Evolutionary conservation across 2,888 invertebrate genomes (phyloP), one percentile per base, ranked within the genome.

Genomic region (Drosophila maculinotata): DNA sequence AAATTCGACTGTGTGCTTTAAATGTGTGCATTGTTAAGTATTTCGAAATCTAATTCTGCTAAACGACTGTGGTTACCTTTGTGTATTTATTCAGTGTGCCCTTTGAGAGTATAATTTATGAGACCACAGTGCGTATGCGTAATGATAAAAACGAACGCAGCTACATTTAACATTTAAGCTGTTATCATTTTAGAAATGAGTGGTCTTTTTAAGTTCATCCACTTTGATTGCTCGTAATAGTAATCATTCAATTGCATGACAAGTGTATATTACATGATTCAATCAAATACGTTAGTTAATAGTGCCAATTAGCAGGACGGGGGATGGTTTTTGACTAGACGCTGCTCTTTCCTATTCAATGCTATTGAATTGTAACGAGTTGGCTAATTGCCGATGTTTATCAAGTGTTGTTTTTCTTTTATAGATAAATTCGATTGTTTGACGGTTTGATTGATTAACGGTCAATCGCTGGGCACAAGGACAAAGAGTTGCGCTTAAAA

Each of bases 201-300:
- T 42, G 26, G 9, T 35, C 28, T 20, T 23, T 14, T 35, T 30
- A 12, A 38, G 20, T 62, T 59, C 38, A 33, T 17, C 15, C 25
- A 26, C 42, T 59, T 38, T 68, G 71, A 71, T 63, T 71, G 68
- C 38, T 4, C 28, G 10, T 38, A 28, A 51, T 30, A 58, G 73
- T 81, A 81, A 81, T 81, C 85, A 68, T 69, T 69, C 57, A 45
- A 85, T 81, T 82, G 81, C 81, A 81, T 81, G 81, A 69, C 82
- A 77, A 82, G 54, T 65, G 69, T 60, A 68, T 66, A 85, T 79
- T 77, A 85, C 42, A 66, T 65, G 56, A 76, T 66, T 66, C 64
- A 79, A 69, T 75, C 49, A 59, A 79, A 62, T 35, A 49, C 17
- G 25, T 47, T 45, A 36, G 52, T 39, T 25, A n/a, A 53, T 41